Percentiles rank a stretch among this genome's conserved stretches.
phyloP scores from a whole-genome alignment of 2,797 vertebrate species.

The Miichthys miiuy region DNA sequence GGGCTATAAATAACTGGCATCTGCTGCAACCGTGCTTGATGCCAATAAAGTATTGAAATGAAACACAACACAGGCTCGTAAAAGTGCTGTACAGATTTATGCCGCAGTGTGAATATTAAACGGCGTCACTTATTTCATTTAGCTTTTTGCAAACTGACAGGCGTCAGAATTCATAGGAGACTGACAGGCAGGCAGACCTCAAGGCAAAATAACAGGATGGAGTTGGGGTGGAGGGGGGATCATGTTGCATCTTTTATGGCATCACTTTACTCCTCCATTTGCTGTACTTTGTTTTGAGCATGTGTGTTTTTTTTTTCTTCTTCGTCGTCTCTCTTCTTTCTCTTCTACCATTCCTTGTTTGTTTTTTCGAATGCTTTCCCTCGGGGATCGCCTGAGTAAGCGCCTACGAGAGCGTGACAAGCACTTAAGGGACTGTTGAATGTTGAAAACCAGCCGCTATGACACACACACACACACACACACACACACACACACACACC shows the following conservation, averaged over 20 bases:
- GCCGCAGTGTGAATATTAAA: constrained; percentile 71
- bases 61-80: constrained; percentile 53
- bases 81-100: constrained; percentile 72
- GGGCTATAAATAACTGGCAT: constrained; percentile 64
- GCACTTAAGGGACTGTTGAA: constrained; percentile 63
- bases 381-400: constrained; percentile 61
- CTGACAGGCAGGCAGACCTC: constrained; percentile 50
- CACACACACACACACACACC: neutral
- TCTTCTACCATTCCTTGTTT: constrained; percentile 49
- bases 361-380: constrained; percentile 57
- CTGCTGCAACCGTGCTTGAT: constrained; percentile 47
- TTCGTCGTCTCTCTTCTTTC: constrained; percentile 18
- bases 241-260: constrained; percentile 60
- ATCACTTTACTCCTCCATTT: constrained; percentile 61
- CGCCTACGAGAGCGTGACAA: constrained; percentile 59
- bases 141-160: constrained; percentile 62
- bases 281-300: constrained; percentile 56
- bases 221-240: neutral
- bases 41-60: constrained; percentile 61
- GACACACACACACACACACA: constrained; percentile 13
- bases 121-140: constrained; percentile 70
- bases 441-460: constrained; percentile 47
- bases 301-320: constrained; percentile 21
- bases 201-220: constrained; percentile 48
- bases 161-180: constrained; percentile 48